A percentile compares a stretch with the other conserved stretches of the same genome.
Conservation (phyloP, 2,888 invertebrate species). For the Drosophila koepferae region DNA sequence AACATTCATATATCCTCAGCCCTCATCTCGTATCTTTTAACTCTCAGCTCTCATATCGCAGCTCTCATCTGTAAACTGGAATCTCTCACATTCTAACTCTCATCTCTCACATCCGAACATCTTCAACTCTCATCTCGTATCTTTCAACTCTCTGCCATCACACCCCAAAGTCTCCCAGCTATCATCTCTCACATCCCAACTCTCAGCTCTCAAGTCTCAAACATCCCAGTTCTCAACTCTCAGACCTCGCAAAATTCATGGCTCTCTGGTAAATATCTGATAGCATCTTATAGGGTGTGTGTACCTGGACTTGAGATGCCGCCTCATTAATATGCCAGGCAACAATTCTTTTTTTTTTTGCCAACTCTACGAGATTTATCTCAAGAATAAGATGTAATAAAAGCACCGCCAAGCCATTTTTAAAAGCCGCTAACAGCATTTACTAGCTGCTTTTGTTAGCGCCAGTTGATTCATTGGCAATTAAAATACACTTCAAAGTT, state of each 20-base stretch:
- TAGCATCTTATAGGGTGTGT: slow-evolving; percentile 8
- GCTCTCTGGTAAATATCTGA: not conserved
- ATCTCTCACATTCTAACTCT: not conserved
- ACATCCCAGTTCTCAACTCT: not conserved
- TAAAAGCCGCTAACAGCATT: slow-evolving; percentile 22
- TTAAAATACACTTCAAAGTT: slow-evolving; percentile 44
- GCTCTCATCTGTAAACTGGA: too few species aligned
- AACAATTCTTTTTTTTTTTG: slow-evolving; percentile 2
- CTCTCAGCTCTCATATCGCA: too few species aligned
- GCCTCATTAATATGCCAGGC: slow-evolving; percentile 54
- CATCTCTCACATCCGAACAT: not conserved
- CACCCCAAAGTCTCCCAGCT: not conserved
- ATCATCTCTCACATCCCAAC: not conserved
- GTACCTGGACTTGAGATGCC: slow-evolving; percentile 1
- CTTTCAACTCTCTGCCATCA: not conserved
- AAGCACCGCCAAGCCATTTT: slow-evolving; percentile 29
- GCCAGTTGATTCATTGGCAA: slow-evolving; percentile 43
- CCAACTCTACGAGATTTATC: slow-evolving; percentile 32
- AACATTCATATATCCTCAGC: too few species aligned
- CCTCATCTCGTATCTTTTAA: too few species aligned
- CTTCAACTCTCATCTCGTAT: not conserved
- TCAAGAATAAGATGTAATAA: slow-evolving; percentile 25
- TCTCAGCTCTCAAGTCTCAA: not conserved
- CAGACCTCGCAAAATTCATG: not conserved
- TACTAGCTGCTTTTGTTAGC: slow-evolving; percentile 9